phyloP scores from a whole-genome alignment of 37 sponge, comb jelly and placozoan species.

The Chondrosia reniformis region DNA sequence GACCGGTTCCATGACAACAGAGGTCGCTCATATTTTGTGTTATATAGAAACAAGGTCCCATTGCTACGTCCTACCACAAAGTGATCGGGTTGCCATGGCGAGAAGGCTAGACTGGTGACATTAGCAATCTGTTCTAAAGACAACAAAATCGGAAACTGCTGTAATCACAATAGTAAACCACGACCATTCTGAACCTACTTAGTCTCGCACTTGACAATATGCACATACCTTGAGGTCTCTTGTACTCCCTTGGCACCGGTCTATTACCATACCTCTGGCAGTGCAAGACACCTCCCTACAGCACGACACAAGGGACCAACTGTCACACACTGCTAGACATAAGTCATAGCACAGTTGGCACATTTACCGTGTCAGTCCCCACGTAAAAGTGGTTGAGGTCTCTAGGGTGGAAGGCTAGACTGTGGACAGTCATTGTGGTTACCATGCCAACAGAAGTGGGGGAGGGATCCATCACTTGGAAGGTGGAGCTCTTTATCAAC shows the following conservation, averaged over 20 bases:
- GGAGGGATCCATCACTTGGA: conserved; percentile 1
- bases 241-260: conserved; percentile 34
- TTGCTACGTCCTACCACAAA: conserved; percentile 61
- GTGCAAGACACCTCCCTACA: conserved; percentile 37
- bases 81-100: conserved; percentile 60
- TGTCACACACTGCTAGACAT: neutral
- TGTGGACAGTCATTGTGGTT: neutral
- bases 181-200: no score
- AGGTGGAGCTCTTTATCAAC: conserved; percentile 63
- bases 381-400: conserved; percentile 56
- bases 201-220: no score
- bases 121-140: conserved; percentile 19
- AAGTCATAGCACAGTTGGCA: neutral
- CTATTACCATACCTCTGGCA: conserved; percentile 40
- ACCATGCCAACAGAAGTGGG: neutral
- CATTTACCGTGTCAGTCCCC: conserved; percentile 47
- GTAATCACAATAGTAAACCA: no score
- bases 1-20: conserved; percentile 27
- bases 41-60: conserved; percentile 50
- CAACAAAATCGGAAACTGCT: neutral
- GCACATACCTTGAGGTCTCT: no score
- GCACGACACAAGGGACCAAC: neutral
- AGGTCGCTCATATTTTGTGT: conserved; percentile 27
- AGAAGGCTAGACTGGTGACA: conserved; percentile 52
- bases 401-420: conserved; percentile 42